Evolutionary conservation across 2,113 vertebrate genomes (phyloP), one percentile per base, ranked within the genome.

Genomic region (Syngnathus typhle): DNA sequence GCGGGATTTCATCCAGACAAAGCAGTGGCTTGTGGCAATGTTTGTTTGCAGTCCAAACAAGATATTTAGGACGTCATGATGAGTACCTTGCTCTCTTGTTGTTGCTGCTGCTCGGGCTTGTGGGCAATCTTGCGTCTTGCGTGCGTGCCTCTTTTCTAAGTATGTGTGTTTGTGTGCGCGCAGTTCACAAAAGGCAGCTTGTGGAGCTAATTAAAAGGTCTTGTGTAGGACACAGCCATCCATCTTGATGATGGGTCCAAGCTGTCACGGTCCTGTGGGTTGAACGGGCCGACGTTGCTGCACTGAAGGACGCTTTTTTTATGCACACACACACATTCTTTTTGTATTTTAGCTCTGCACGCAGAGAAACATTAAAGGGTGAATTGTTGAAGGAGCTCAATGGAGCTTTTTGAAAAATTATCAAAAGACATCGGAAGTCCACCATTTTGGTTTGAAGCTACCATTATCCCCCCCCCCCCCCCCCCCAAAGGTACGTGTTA

Each of bases 141-240:
- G 64, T 56, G 70, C 60, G 56, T 72, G 76, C 72, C 67, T 76
- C 73, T 52, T 12, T 63, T 18, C 23, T 51, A 67, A 67, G 67
- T 73, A 62, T 46, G 27, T n/a, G 38, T 36, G 8, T 51, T 61
- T 68, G 65, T 46, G 70, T 66, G 71, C 64, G 64, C 21, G 67
- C 64, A 69, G 78, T 82, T 80, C 77, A 79, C 82, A 75, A 86
- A 83, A 88, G 74, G 79, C 82, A 77, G 77, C 79, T 79, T 78
- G 80, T 77, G 64, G 68, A 82, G 85, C 87, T 90, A 89, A 91
- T 92, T 90, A 90, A 88, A 90, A 90, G 80, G 82, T 80, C 80
- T 88, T 67, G 68, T 78, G 87, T 82, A 62, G 70, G 87, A 89
- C 76, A 77, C 83, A 83, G 65, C 73, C 83, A 89, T 91, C 88